phyloP scores from a whole-genome alignment of 2,113 vertebrate species.

The Morone saxatilis region DNA sequence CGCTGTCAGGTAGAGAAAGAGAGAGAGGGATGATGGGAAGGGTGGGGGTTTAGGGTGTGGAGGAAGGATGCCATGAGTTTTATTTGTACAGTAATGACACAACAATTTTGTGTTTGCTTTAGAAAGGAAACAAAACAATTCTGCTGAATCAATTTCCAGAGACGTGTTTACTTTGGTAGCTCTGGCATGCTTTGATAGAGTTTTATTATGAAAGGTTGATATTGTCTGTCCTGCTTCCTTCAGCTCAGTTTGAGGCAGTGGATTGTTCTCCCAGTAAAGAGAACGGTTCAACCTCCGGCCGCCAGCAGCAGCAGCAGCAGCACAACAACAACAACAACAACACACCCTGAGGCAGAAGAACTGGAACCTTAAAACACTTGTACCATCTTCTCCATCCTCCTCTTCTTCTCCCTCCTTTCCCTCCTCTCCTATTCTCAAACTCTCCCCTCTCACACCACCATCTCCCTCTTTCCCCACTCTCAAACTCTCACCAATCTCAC shows the following conservation, averaged over 20 bases:
- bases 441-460: slow-evolving; percentile 72
- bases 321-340: slow-evolving; percentile 77
- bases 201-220: slow-evolving; percentile 44
- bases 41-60: slow-evolving; percentile 59
- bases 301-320: slow-evolving; percentile 71
- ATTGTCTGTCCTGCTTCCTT: slow-evolving; percentile 56
- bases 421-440: slow-evolving; percentile 80
- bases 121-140: slow-evolving; percentile 64
- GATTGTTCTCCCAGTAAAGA: slow-evolving; percentile 86
- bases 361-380: slow-evolving; percentile 91
- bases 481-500: slow-evolving; percentile 69
- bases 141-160: slow-evolving; percentile 57
- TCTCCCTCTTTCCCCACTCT: slow-evolving; percentile 78
- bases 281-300: slow-evolving; percentile 70
- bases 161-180: slow-evolving; percentile 58
- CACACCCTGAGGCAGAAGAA: slow-evolving; percentile 89
- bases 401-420: slow-evolving; percentile 75
- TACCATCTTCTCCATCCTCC: slow-evolving; percentile 74
- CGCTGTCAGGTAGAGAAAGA: slow-evolving; percentile 83
- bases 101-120: slow-evolving; percentile 66
- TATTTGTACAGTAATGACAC: slow-evolving; percentile 65
- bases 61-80: slow-evolving; percentile 64
- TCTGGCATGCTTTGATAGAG: slow-evolving; percentile 49
- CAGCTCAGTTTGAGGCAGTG: slow-evolving; percentile 93
- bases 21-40: slow-evolving; percentile 37